Evolutionary conservation across 2,113 vertebrate genomes (phyloP).

Genomic region (Eurystomus gularis): DNA sequence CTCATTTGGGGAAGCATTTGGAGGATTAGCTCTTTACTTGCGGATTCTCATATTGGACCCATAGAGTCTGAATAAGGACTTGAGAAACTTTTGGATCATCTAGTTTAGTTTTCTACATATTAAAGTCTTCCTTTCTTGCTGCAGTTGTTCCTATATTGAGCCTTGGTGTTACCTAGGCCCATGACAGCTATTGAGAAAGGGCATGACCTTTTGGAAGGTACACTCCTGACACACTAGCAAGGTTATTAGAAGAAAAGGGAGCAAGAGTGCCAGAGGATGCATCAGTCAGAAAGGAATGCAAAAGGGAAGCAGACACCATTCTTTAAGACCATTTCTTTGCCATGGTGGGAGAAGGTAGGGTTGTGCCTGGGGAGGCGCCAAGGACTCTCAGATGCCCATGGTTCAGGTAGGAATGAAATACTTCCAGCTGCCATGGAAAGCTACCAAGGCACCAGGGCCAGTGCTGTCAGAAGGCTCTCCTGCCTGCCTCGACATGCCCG

Average conservation of each 20-base stretch:
- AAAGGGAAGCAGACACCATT: not conserved
- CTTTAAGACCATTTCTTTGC: not conserved
- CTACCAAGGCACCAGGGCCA: not conserved
- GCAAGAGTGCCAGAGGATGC: not conserved
- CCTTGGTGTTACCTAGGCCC: not conserved
- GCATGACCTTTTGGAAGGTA: not conserved
- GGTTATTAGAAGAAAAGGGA: not conserved
- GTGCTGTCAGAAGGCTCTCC: not conserved
- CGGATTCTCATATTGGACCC: not conserved
- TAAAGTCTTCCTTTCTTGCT: not conserved
- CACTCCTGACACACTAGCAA: not conserved
- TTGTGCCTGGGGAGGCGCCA: fast-evolving
- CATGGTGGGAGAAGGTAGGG: not conserved
- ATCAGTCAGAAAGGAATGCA: not conserved
- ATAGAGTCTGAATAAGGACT: not conserved
- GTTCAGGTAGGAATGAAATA: not conserved
- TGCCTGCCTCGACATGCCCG: not conserved
- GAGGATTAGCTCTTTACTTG: not conserved
- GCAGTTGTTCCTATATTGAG: not conserved
- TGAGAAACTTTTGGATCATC: not conserved
- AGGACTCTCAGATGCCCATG: not conserved
- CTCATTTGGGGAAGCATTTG: not conserved
- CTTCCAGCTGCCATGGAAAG: fast-evolving
- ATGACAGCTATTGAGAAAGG: not conserved
- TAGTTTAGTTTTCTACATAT: not conserved